Conservation (phyloP, 2,797 vertebrate genomes). For the Mastacembelus armatus region DNA sequence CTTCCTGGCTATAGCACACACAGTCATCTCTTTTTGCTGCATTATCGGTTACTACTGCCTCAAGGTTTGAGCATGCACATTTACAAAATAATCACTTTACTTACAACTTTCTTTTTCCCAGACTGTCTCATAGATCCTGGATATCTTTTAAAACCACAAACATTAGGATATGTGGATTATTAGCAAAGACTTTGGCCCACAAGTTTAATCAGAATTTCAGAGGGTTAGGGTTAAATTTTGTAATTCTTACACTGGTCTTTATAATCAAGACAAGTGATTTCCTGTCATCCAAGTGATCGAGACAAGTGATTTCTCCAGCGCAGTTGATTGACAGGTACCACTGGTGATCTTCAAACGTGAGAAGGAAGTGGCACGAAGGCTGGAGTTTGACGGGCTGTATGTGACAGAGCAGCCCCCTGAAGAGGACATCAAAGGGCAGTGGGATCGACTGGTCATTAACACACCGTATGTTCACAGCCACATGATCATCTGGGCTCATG, state of each 20-base stretch:
- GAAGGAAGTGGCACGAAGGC: conserved; percentile 92
- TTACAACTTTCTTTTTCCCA: conserved; percentile 7
- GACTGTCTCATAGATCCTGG: neutral
- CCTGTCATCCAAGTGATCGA: too few species aligned
- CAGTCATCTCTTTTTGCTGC: conserved; percentile 93
- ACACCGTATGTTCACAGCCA: conserved; percentile 85
- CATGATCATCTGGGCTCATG: conserved; percentile 1
- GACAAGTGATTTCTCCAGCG: neutral
- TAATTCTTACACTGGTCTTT: too few species aligned
- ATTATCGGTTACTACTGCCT: conserved; percentile 97
- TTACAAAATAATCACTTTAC: neutral
- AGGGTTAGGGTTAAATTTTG: neutral
- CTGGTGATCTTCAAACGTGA: conserved; percentile 96
- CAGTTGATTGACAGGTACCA: conserved; percentile 85
- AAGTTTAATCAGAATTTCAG: neutral
- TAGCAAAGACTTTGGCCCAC: neutral
- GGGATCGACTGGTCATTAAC: conserved; percentile 94
- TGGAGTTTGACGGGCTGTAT: conserved; percentile 93
- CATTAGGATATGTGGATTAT: neutral
- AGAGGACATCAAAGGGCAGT: conserved; percentile 95
- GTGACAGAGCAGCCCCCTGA: conserved; percentile 93
- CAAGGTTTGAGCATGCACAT: conserved; percentile 81
- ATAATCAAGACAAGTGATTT: too few species aligned
- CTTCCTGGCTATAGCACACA: conserved; percentile 90
- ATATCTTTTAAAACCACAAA: neutral